Evolutionary conservation across 2,113 vertebrate genomes (phyloP), one percentile per base, ranked within the genome.

Genomic region (Tetraodon nigroviridis): DNA sequence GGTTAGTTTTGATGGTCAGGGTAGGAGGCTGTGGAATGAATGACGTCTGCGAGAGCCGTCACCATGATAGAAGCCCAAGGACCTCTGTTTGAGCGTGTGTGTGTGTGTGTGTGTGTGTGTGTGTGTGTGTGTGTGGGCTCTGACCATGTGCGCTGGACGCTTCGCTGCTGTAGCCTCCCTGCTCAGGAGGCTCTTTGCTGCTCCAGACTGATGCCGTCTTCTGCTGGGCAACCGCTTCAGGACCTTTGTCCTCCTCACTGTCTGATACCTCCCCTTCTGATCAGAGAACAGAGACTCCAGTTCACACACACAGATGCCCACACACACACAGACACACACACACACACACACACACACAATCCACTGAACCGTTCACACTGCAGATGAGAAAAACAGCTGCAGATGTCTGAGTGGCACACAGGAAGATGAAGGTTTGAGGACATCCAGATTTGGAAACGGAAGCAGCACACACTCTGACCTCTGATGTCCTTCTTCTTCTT

Each of bases 181-280:
- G 93, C 74, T 94, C 92, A n/a, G 87, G 86, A 69, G 92, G 91
- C 76, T 91, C 91, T 64, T 91, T 90, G 61, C 88, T 90, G 84
- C 93, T 91, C 93, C 93, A 95, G 53, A 84, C 48, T 45, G 91
- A 93, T 52, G 86, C 86, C 56, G 87, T 76, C 72, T 91, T 92
- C 64, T 87, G 70, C 53, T 91, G 92, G 59, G 81, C 84, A 75
- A 82, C 86, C 16, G 91, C 88, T 85, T 94, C 93, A 1, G 91
- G 91, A 51, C 89, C 92, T 85, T 89, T 92, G 73, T 96, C 94
- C 73, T 95, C 95, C 89, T 97, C 94, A 70, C 94, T 96, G 78
- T 96, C 95, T 64, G 94, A 95, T 67, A 92, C 90, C 51, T 91
- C 93, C 69, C 88, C 92, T 76, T 92, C 92, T 90, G 91, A 69